A percentile compares a stretch with the other conserved stretches of the same genome.
Conservation (phyloP, 30 jellyfish, hydroid and myxozoan genomes). For the Aurelia aurita region DNA sequence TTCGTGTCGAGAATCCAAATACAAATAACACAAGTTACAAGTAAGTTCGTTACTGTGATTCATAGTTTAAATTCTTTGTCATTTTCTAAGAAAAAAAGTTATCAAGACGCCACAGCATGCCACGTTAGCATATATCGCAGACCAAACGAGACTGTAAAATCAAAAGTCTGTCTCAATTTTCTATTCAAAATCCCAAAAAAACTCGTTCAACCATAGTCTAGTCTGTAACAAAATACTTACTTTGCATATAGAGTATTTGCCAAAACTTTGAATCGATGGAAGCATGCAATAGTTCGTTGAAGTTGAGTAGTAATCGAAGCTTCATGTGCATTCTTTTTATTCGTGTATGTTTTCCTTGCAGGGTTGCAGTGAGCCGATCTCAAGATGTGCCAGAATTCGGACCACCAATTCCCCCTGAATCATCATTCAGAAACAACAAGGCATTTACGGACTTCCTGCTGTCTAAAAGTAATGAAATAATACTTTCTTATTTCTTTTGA, state of each 20-base stretch:
- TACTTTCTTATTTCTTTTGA: no score
- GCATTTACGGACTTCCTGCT: slow-evolving; percentile 91
- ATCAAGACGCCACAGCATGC: no score
- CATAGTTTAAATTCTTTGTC: not conserved
- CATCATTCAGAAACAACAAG: slow-evolving; percentile 64
- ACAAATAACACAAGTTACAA: slow-evolving; percentile 76
- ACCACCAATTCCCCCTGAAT: slow-evolving; percentile 95
- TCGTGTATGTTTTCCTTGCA: not conserved
- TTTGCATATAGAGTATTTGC: no score
- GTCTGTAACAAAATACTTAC: no score
- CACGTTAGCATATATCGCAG: no score
- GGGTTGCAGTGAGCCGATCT: slow-evolving; percentile 96
- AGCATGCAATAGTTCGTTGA: no score
- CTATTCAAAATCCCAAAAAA: no score
- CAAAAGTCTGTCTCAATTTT: no score
- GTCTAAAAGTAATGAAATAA: slow-evolving; percentile 60
- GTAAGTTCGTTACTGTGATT: slow-evolving; percentile 24
- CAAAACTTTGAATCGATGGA: no score
- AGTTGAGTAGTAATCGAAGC: not conserved
- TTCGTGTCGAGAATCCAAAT: slow-evolving; percentile 95
- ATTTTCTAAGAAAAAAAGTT: no score
- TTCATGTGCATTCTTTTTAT: not conserved
- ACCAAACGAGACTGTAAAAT: no score
- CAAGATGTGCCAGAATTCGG: slow-evolving; percentile 98
- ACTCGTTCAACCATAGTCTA: no score